phyloP scores from a whole-genome alignment of 2,888 invertebrate genomes.

The Beris morrisii region DNA sequence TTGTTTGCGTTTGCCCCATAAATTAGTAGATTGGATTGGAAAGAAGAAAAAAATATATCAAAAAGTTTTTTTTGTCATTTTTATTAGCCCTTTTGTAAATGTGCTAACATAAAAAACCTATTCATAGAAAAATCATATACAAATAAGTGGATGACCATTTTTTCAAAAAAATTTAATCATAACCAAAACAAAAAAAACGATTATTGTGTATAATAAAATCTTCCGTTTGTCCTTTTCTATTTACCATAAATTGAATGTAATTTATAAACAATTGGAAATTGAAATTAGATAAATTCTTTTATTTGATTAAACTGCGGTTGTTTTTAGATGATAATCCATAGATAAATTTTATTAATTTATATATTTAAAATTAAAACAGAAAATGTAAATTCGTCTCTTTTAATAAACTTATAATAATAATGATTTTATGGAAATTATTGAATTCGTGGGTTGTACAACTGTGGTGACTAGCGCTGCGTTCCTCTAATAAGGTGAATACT shows the following conservation, averaged over 20 bases:
- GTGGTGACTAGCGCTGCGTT: too few species aligned
- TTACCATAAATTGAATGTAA: background rate
- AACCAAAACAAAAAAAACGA: constrained; percentile 5
- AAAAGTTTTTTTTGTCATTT: too few species aligned
- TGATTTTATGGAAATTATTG: too few species aligned
- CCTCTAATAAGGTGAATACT: too few species aligned
- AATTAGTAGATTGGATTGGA: too few species aligned
- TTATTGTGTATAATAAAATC: constrained; percentile 13
- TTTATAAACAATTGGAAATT: constrained; percentile 1
- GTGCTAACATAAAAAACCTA: too few species aligned
- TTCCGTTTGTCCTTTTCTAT: constrained; percentile 27
- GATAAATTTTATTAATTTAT: constrained; percentile 29
- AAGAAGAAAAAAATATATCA: too few species aligned
- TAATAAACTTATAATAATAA: constrained; percentile 36
- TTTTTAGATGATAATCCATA: constrained; percentile 23
- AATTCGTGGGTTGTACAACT: too few species aligned
- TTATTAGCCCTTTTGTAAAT: too few species aligned
- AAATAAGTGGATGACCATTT: background rate
- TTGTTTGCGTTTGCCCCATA: too few species aligned
- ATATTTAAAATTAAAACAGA: constrained; percentile 23
- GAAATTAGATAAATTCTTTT: constrained; percentile 30
- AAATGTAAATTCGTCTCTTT: constrained; percentile 39
- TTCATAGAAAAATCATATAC: too few species aligned
- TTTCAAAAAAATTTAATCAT: background rate
- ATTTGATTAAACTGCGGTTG: constrained; percentile 13